Evolutionary conservation across 2,888 invertebrate species (phyloP).

Genomic region (Brachyptera risi): DNA sequence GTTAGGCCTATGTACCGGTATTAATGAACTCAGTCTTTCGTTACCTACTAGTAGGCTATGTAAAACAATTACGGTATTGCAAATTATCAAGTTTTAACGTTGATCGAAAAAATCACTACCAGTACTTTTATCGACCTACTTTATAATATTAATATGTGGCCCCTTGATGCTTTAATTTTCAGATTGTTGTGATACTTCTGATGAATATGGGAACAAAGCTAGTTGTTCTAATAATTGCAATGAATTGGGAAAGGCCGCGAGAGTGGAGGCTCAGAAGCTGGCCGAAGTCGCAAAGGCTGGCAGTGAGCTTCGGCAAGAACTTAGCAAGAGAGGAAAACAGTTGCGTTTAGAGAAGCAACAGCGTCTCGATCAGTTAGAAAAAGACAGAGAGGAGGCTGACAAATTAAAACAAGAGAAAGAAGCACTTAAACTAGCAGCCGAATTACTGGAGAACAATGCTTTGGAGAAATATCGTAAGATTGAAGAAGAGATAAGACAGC

Average conservation of each 20-base stretch:
- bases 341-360: constrained; percentile 67
- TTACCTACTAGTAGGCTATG: too few species aligned
- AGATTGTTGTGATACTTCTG: constrained; percentile 67
- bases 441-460: constrained; percentile 69
- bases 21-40: too few species aligned
- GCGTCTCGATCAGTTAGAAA: constrained; percentile 64
- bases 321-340: constrained; percentile 70
- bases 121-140: too few species aligned
- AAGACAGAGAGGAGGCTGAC: constrained; percentile 73
- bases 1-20: too few species aligned
- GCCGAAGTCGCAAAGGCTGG: constrained; percentile 77
- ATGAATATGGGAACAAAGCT: constrained; percentile 52
- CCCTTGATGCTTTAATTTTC: too few species aligned
- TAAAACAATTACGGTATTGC: too few species aligned
- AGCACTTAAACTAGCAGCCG: constrained; percentile 63
- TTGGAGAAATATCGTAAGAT: constrained; percentile 69
- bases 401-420: constrained; percentile 73
- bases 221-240: constrained; percentile 74
- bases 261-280: constrained; percentile 65
- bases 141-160: too few species aligned
- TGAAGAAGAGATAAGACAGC: constrained; percentile 55
- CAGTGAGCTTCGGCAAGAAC: constrained; percentile 65
- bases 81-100: too few species aligned
- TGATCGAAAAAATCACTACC: too few species aligned
- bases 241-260: constrained; percentile 73